Evolutionary conservation across 2,797 vertebrate genomes (phyloP).

Genomic region (Rallus crepitans): DNA sequence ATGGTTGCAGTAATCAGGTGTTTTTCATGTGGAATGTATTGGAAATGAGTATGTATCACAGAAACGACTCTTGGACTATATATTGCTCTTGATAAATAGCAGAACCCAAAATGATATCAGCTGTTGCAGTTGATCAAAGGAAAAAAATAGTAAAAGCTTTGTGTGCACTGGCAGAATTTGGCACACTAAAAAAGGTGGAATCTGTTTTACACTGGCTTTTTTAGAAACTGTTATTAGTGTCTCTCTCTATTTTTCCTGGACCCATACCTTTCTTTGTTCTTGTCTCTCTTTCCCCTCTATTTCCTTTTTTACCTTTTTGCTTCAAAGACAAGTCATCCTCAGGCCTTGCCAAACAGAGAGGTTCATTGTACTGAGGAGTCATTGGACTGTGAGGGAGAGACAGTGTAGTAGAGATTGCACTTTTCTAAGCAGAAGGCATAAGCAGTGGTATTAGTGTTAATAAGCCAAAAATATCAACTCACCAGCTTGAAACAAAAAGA

Average conservation of each 20-base stretch:
- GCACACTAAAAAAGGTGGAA: not conserved
- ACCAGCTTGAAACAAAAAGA: not conserved
- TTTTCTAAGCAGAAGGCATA: not conserved
- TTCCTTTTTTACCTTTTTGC: accelerated
- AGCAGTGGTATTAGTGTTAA: not conserved
- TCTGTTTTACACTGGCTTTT: not conserved
- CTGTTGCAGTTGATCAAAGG: not conserved
- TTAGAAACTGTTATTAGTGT: not conserved
- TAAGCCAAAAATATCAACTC: not conserved
- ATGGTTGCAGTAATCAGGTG: constrained; percentile 36
- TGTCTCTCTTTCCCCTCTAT: not conserved
- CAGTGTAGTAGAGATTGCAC: not conserved
- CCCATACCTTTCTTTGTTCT: not conserved
- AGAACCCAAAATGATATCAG: constrained; percentile 34
- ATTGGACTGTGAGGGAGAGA: not conserved
- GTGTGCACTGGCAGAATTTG: not conserved
- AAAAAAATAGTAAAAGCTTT: constrained; percentile 17
- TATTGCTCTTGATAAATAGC: constrained; percentile 52
- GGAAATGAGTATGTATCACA: constrained; percentile 51
- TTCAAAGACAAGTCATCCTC: not conserved
- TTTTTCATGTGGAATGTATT: constrained; percentile 56
- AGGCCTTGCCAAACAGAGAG: not conserved
- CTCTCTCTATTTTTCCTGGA: not conserved
- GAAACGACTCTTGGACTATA: constrained; percentile 42
- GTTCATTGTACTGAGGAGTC: not conserved